Evolutionary conservation across 2,113 vertebrate species (phyloP).

Genomic region (Coreoperca whiteheadi): DNA sequence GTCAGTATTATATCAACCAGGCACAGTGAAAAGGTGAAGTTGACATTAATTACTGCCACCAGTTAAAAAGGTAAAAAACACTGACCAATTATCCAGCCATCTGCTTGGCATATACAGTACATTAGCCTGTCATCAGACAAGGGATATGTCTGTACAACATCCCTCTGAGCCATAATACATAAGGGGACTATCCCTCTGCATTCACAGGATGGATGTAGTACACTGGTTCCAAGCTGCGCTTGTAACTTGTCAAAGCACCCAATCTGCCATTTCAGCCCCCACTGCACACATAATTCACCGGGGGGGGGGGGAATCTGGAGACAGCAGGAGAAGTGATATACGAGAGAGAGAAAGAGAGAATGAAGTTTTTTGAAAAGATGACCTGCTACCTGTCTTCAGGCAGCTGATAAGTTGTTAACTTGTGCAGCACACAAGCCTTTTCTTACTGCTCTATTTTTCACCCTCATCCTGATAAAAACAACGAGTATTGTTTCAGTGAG

Average conservation of each 20-base stretch:
- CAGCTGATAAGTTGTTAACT: conserved; percentile 45
- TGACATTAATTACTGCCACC: conserved; percentile 61
- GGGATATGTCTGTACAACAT: conserved; percentile 11
- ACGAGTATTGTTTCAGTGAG: not conserved
- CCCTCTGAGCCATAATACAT: conserved; percentile 22
- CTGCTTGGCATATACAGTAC: conserved; percentile 42
- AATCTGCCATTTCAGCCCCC: conserved; percentile 45
- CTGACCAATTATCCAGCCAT: conserved; percentile 72
- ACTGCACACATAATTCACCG: conserved; percentile 59
- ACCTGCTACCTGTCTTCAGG: conserved; percentile 22
- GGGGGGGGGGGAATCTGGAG: conserved; percentile 24
- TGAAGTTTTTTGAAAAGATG: conserved; percentile 41
- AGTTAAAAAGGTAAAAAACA: conserved; percentile 56
- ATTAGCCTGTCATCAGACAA: conserved; percentile 49
- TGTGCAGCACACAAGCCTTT: not conserved
- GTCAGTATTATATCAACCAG: conserved; percentile 59
- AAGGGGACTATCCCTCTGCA: not conserved
- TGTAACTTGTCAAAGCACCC: conserved; percentile 56
- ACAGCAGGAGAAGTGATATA: conserved; percentile 8
- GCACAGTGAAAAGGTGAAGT: conserved; percentile 46
- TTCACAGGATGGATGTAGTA: conserved; percentile 23
- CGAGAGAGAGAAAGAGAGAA: not conserved
- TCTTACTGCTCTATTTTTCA: not conserved
- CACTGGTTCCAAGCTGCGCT: conserved; percentile 42
- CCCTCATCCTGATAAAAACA: conserved; percentile 27